These are phyloP conservation scores for Heliconius hewitsoni DNA, from an alignment of 1,140 invertebrate genomes.

Conservation along the genomic window DNA sequence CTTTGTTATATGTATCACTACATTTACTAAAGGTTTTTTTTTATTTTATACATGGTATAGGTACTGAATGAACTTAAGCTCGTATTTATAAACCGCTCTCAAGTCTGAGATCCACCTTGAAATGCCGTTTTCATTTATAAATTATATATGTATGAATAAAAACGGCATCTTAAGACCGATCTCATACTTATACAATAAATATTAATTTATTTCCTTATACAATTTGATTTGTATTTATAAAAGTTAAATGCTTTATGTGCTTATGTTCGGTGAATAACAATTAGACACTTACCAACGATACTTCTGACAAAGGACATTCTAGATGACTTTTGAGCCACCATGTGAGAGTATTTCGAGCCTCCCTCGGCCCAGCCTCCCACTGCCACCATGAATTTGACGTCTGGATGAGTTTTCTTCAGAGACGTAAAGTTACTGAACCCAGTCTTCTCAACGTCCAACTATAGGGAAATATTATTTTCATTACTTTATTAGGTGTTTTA, in stretches of 20 bases:
- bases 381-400: conserved; percentile 89
- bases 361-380: conserved; percentile 95
- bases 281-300: conserved; percentile 84
- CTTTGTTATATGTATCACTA: background rate
- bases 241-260: background rate
- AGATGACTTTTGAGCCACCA: conserved; percentile 86
- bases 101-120: too few species aligned
- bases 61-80: too few species aligned
- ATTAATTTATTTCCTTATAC: background rate
- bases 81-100: too few species aligned
- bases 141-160: too few species aligned
- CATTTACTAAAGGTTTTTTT: background rate
- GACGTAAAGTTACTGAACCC: conserved; percentile 92
- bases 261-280: background rate
- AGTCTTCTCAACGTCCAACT: conserved; percentile 87
- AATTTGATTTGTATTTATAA: background rate
- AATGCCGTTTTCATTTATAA: too few species aligned
- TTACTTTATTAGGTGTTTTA: background rate
- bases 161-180: too few species aligned
- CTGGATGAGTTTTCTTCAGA: conserved; percentile 86
- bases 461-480: conserved; percentile 24
- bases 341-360: conserved; percentile 90
- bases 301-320: conserved; percentile 88
- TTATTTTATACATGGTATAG: background rate
- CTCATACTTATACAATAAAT: too few species aligned